Evolutionary conservation across 2,113 vertebrate species (phyloP), one percentile per base, ranked within the genome.

Genomic region (Tinamus guttatus): DNA sequence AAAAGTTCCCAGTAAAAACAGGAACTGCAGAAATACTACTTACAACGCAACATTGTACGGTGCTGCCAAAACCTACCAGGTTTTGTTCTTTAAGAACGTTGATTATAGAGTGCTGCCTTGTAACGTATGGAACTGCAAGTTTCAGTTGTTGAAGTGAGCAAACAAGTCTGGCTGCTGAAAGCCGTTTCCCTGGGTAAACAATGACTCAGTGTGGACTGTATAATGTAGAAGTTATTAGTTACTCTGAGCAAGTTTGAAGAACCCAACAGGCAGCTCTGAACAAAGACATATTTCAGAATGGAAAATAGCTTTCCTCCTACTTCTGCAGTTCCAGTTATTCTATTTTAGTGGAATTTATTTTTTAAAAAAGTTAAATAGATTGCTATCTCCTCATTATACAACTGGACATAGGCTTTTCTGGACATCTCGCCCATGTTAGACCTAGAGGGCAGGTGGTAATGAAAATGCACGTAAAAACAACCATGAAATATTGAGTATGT

Each of bases 121-220:
- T 80, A 87, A 94, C 14, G 85, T 20, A 9, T 65, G 85, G 87
- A 87, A 69, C 76, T 75, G 93, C 92, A 92, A 87, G 84, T 83
- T 96, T 94, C 27, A 81, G 58, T 94, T 85, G 90, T 78, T 92
- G 73, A 95, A 94, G 82, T 51, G 69, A 41, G 17, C 89, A 93
- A 95, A 96, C 92, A 91, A 90, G 94, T 94, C 96, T 96, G 84
- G 76, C 93, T 91, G 91, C 81, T 92, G 91, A 90, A 96, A 96
- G 83, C n/a, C 19, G 92, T 87, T 95, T 96, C 86, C 94, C 75
- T 92, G 75, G 87, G 90, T 91, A 94, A 96, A 97, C 92, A 96
- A 91, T 93, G 93, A 96, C 69, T 97, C 93, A 93, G 82, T 81
- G 89, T 64, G 69, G 82, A 49, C 90, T 78, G 86, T 79, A 93